Evolutionary conservation across 2,797 vertebrate genomes (phyloP).

Genomic region (Cephalopachus bancanus): DNA sequence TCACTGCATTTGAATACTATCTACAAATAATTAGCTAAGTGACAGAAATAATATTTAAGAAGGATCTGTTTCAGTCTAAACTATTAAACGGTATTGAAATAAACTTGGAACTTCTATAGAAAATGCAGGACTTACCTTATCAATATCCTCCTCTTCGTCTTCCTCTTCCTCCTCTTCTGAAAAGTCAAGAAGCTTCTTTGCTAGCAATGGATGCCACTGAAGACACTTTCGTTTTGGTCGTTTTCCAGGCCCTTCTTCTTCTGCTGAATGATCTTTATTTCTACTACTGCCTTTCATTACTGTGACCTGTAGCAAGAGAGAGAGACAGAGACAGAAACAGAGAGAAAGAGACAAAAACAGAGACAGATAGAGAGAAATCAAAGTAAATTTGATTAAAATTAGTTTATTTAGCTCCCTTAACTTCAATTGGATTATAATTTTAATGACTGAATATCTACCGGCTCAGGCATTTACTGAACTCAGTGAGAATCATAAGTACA

Average conservation of each 20-base stretch:
- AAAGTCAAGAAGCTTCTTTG: conserved; percentile 98
- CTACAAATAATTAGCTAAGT: background rate
- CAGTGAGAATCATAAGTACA: conserved; percentile 62
- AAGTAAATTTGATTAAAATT: conserved; percentile 71
- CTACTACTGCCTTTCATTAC: conserved; percentile 98
- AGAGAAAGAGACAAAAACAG: background rate
- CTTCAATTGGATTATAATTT: conserved; percentile 73
- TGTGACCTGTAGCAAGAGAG: conserved; percentile 87
- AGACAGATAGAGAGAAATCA: conserved; percentile 48
- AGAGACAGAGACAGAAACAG: background rate
- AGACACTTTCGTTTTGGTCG: conserved; percentile 99
- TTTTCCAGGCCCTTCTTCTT: conserved; percentile 95
- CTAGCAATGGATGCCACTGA: conserved; percentile 99
- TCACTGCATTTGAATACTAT: background rate
- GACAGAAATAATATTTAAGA: background rate
- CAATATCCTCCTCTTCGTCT: conserved; percentile 96
- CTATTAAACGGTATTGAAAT: background rate
- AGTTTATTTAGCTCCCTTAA: conserved; percentile 70
- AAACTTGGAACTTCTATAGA: background rate
- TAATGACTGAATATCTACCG: conserved; percentile 66
- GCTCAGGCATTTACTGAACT: conserved; percentile 64
- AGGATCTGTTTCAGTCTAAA: background rate
- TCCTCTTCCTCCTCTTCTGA: conserved; percentile 99
- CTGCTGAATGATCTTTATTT: conserved; percentile 95
- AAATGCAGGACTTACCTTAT: conserved; percentile 91